These are phyloP conservation scores for Bombus vancouverensis DNA, from an alignment of 1,140 invertebrate genomes.

Conservation along the genomic window DNA sequence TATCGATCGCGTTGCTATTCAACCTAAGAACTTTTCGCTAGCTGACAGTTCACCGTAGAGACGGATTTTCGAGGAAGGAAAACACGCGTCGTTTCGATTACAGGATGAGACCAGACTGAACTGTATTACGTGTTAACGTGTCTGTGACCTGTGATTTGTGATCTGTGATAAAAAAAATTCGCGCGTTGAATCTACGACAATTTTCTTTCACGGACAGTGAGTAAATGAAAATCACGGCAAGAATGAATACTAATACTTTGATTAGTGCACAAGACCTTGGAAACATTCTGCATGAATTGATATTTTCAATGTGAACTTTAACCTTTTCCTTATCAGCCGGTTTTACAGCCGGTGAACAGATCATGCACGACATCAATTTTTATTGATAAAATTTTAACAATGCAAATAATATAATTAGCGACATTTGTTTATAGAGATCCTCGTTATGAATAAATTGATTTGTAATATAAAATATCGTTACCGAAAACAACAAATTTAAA, in stretches of 20 bases:
- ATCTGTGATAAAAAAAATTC: conserved; percentile 20
- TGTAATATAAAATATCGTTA: not conserved
- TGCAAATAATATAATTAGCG: not conserved
- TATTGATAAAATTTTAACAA: not conserved
- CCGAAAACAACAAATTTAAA: not conserved
- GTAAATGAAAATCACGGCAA: conserved; percentile 5
- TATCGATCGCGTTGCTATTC: conserved; percentile 60
- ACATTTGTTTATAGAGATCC: not conserved
- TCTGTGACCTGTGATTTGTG: not conserved
- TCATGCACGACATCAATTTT: too few species aligned
- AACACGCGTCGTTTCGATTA: conserved; percentile 11
- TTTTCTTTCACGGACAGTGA: not conserved
- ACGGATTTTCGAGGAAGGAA: conserved; percentile 23
- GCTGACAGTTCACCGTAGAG: conserved; percentile 32
- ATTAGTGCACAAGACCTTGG: not conserved
- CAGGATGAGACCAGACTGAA: conserved; percentile 25
- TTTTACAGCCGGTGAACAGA: too few species aligned
- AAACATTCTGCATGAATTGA: not conserved
- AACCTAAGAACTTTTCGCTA: conserved; percentile 27
- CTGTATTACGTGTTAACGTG: conserved; percentile 2
- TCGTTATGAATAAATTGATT: too few species aligned
- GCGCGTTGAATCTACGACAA: too few species aligned
- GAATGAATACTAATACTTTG: conserved; percentile 13
- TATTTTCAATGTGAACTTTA: not conserved
- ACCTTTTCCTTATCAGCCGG: not conserved